Evolutionary conservation across 2,888 invertebrate genomes (phyloP).

Genomic region (Amblyteles armatorius): DNA sequence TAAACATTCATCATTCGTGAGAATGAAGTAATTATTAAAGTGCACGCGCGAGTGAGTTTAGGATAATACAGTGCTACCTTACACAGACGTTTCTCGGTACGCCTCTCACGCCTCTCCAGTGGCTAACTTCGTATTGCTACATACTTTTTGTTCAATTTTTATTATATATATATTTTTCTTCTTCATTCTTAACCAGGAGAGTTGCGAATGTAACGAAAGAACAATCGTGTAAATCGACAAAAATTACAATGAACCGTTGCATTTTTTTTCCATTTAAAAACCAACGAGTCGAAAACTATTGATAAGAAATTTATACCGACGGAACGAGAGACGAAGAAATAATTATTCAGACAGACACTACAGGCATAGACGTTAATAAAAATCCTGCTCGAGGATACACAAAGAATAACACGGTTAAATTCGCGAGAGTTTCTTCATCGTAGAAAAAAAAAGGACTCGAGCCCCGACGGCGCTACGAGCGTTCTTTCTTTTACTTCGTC

Average conservation of each 20-base stretch:
- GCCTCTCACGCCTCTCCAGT: slow-evolving; percentile 23
- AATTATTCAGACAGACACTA: slow-evolving; percentile 55
- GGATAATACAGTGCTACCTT: slow-evolving; percentile 43
- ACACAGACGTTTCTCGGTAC: slow-evolving; percentile 29
- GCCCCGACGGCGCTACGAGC: not conserved
- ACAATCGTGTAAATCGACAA: slow-evolving; percentile 29
- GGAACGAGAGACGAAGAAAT: slow-evolving; percentile 47
- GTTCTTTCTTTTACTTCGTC: slow-evolving; percentile 20
- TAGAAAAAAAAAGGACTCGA: slow-evolving; percentile 13
- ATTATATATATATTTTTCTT: slow-evolving; percentile 30
- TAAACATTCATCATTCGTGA: slow-evolving; percentile 48
- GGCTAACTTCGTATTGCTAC: slow-evolving; percentile 58
- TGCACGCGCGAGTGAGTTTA: slow-evolving; percentile 43
- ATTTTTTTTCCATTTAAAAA: slow-evolving; percentile 21
- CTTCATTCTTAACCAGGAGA: slow-evolving; percentile 7
- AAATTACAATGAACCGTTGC: slow-evolving; percentile 23
- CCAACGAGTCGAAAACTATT: slow-evolving; percentile 16
- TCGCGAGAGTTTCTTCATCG: slow-evolving; percentile 27
- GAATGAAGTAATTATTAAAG: slow-evolving; percentile 44
- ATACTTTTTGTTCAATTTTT: slow-evolving; percentile 36
- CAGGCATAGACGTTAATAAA: slow-evolving; percentile 52
- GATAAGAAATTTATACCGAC: slow-evolving; percentile 42
- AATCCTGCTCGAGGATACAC: slow-evolving; percentile 52
- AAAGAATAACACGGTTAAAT: slow-evolving; percentile 40
- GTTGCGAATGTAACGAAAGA: slow-evolving; percentile 16